Conservation (phyloP, 2,797 vertebrate genomes). For the Fratercula arctica region DNA sequence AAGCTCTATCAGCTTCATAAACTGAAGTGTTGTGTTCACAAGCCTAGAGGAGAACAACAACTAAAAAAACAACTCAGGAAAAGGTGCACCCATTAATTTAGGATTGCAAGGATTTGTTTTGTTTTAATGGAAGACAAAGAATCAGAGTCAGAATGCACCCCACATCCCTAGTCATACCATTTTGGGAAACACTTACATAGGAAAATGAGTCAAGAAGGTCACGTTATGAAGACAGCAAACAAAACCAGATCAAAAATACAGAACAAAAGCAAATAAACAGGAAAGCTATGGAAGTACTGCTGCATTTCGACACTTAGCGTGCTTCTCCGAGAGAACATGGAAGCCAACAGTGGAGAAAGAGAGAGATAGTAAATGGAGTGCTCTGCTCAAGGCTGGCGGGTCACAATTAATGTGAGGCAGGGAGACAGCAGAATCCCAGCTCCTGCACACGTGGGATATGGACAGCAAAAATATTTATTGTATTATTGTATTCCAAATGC, state of each 20-base stretch:
- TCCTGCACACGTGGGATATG: neutral
- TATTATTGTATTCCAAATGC: neutral
- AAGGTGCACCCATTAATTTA: neutral
- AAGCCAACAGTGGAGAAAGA: neutral
- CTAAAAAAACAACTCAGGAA: neutral
- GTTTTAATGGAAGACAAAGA: neutral
- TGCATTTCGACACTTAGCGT: fast-evolving
- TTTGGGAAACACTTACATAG: neutral
- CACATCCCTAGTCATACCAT: too few species aligned
- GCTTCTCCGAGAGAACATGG: fast-evolving
- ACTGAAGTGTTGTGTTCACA: neutral
- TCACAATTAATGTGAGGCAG: neutral
- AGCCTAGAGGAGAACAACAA: neutral
- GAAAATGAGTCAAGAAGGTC: neutral
- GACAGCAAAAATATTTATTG: neutral
- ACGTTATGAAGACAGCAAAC: neutral
- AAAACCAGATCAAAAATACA: neutral
- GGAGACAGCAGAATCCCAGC: neutral
- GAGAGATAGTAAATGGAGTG: neutral
- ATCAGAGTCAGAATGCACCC: neutral
- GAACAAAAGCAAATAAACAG: neutral
- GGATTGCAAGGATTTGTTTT: neutral
- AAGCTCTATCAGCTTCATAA: neutral
- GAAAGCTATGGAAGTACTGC: neutral
- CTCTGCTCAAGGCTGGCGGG: neutral